Percentiles rank a stretch among this genome's conserved stretches.
phyloP scores from a whole-genome alignment of 2,888 invertebrate genomes.

The Polyploca ridens region DNA sequence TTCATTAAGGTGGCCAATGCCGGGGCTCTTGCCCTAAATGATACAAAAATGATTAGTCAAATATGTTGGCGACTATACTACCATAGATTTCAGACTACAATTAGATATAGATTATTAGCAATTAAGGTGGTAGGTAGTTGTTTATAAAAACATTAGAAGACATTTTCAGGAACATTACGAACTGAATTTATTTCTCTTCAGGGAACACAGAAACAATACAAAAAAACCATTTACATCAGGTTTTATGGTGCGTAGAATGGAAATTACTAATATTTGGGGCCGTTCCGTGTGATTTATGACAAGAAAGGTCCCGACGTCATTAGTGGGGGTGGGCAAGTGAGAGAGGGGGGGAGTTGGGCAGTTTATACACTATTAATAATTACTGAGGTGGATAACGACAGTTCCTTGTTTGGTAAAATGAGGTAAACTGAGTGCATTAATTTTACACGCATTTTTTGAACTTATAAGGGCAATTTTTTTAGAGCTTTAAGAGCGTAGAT shows the following conservation, averaged over 20 bases:
- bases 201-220: constrained; percentile 14
- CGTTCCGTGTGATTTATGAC: constrained; percentile 67
- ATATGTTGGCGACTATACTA: too few relatives aligned
- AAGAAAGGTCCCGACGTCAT: constrained; percentile 41
- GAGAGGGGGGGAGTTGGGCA: background rate
- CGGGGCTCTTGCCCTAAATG: too few relatives aligned
- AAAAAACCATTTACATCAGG: constrained; percentile 23
- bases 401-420: background rate
- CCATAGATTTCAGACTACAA: too few relatives aligned
- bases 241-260: constrained; percentile 30
- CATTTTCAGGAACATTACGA: background rate
- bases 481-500: too few relatives aligned
- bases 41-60: too few relatives aligned
- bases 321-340: constrained; percentile 4
- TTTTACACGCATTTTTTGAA: too few relatives aligned
- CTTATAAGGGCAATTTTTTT: too few relatives aligned
- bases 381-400: constrained; percentile 1
- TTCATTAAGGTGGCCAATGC: too few relatives aligned
- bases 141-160: background rate
- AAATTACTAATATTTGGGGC: constrained; percentile 68
- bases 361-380: constrained; percentile 9
- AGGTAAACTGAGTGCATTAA: too few relatives aligned
- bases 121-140: background rate
- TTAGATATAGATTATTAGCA: background rate
- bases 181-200: background rate